Base-by-base conservation (phyloP, 1,140 invertebrate genomes). In the Bilobella aurantiaca region DNA sequence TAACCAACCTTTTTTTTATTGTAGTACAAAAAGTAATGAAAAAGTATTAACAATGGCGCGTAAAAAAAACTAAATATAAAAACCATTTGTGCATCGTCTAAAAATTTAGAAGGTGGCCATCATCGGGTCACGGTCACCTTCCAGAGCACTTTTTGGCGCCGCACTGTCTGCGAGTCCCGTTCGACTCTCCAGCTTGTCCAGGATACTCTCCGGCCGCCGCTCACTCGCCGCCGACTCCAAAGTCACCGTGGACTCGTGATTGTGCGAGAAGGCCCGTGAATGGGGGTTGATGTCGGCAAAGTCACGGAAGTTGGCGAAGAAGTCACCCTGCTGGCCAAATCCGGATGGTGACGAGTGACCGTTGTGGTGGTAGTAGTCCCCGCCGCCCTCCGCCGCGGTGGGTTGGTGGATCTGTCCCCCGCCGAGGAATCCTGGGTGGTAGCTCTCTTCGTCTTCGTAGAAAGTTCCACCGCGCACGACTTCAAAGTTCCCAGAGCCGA, bases 401-500 rank as follows among this genome's bases (percentile, higher is more conserved):
- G 46, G 57, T n/a, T n/a, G n/a, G n/a, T n/a, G n/a, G n/a, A n/a
- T n/a, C 3, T 49, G 60, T 16, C 25, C 1, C 2, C 23, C 31
- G 28, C 32, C 47, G 14, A 42, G 49, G 27, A 49, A 64, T 23
- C 56, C 59, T 30, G 47, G 58, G 64, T 69, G 69, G 49, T 69
- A 64, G 58, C 67, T 34, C 82, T 81, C 79, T 29, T 82, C 83
- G n/a, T 82, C 81, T 67, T 81, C 81, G 53, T 90, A 91, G 76
- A 90, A 93, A 25, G 90, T 93, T 1, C 91, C 91, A 0, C 91
- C 91, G 59, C 83, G 82, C 32, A 93, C 86, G 0, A 93, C 88
- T 0, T 89, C 90, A 74, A 93, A 93, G 76, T 93, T 92, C 0
- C 90, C 91, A 0, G 89, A 91, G 1, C 90, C 89, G 23, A 93